Evolutionary conservation across 2,113 vertebrate genomes (phyloP).

Genomic region (Vidua chalybeata): DNA sequence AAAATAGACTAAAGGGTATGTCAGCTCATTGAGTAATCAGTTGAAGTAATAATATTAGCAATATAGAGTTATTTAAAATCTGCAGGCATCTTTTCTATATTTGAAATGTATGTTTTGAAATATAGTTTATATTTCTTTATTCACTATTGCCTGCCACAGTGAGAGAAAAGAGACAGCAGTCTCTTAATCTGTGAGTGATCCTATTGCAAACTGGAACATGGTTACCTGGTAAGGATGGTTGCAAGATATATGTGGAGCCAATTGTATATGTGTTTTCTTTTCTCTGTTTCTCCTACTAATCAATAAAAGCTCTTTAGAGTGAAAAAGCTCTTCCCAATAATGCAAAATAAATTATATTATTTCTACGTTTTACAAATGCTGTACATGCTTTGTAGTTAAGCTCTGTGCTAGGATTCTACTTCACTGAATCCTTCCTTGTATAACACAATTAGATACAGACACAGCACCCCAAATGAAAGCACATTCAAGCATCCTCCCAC

Average conservation of each 20-base stretch:
- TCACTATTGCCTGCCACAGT: not conserved
- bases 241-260: not conserved
- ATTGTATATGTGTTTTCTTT: not conserved
- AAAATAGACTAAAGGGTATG: not conserved
- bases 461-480: not conserved
- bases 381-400: not conserved
- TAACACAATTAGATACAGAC: not conserved
- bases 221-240: not conserved
- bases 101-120: not conserved
- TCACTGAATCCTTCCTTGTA: not conserved
- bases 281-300: not conserved
- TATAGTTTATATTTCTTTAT: not conserved
- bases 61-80: not conserved
- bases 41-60: not conserved
- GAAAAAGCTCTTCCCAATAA: slow-evolving; percentile 30
- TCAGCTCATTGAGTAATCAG: not conserved
- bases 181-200: not conserved
- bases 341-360: slow-evolving; percentile 42
- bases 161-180: not conserved
- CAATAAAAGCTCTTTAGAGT: slow-evolving; percentile 36
- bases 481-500: not conserved
- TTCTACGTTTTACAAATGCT: not conserved
- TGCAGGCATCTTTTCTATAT: not conserved
- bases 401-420: not conserved
- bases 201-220: not conserved